A percentile compares a stretch with the other conserved stretches of the same genome.
Evolutionary conservation across 2,888 invertebrate species (phyloP).

Genomic region (Acanthosepion esculentum): DNA sequence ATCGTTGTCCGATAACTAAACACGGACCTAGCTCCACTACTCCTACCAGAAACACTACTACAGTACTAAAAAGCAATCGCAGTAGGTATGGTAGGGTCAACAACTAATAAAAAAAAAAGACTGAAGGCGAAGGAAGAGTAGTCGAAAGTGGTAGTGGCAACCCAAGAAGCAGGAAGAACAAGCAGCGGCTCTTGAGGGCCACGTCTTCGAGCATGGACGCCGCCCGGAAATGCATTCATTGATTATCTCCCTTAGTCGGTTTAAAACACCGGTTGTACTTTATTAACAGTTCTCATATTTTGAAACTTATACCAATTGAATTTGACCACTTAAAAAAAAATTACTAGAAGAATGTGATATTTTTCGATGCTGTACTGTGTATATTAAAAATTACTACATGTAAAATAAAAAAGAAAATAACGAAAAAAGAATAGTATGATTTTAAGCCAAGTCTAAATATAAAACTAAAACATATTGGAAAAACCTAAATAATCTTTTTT

Average conservation of each 20-base stretch:
- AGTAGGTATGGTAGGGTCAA: slow-evolving; percentile 36
- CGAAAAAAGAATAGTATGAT: no score
- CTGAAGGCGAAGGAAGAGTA: slow-evolving; percentile 34
- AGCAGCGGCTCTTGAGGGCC: slow-evolving; percentile 7
- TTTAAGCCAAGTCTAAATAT: no score
- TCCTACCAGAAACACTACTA: not conserved
- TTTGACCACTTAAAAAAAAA: not conserved
- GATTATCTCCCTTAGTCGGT: not conserved
- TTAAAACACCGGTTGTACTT: not conserved
- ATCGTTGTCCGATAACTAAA: not conserved
- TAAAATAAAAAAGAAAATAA: no score
- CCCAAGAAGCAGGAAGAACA: slow-evolving; percentile 35
- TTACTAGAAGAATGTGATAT: not conserved
- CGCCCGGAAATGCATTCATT: slow-evolving; percentile 25
- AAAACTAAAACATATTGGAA: no score
- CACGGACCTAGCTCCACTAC: slow-evolving; percentile 33
- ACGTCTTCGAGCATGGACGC: slow-evolving; percentile 44
- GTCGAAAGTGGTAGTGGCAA: slow-evolving; percentile 39
- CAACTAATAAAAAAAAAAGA: not conserved
- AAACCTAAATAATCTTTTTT: no score
- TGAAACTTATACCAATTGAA: not conserved
- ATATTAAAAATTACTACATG: no score
- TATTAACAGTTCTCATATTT: not conserved
- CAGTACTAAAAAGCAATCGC: slow-evolving; percentile 33
- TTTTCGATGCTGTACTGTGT: not conserved